Conservation (phyloP, 2,888 invertebrate genomes). For the Carterocephalus palaemon region DNA sequence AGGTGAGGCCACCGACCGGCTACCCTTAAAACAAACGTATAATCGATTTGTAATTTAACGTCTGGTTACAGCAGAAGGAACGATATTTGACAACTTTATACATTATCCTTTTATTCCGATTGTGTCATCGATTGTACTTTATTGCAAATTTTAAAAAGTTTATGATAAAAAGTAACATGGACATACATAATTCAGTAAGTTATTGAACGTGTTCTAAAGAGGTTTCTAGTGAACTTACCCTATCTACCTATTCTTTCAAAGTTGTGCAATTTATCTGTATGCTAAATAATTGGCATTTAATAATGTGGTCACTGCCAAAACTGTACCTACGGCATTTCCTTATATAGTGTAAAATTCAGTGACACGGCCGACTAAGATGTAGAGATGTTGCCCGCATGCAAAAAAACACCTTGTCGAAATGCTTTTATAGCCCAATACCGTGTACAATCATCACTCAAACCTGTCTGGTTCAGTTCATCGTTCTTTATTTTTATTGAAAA, state of each 20-base stretch:
- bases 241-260: no score
- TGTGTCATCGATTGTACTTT: no score
- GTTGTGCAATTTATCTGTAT: conserved; percentile 1
- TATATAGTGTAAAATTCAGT: conserved; percentile 66
- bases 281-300: not conserved
- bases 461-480: conserved; percentile 59
- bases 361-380: conserved; percentile 46
- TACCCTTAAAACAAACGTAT: conserved; percentile 26
- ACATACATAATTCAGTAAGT: no score
- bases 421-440: conserved; percentile 59
- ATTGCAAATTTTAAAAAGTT: conserved; percentile 6
- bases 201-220: no score
- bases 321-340: conserved; percentile 64
- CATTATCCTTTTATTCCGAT: not conserved
- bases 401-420: conserved; percentile 51
- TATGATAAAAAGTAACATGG: no score
- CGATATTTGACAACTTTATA: conserved; percentile 1
- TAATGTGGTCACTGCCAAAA: conserved; percentile 73
- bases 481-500: conserved; percentile 39
- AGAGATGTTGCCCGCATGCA: conserved; percentile 37
- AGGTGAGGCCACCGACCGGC: conserved; percentile 51
- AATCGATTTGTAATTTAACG: not conserved
- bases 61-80: not conserved
- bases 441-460: conserved; percentile 41
- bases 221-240: no score